Conservation (phyloP, 1,140 invertebrate genomes). For the Micrasema minimum region DNA sequence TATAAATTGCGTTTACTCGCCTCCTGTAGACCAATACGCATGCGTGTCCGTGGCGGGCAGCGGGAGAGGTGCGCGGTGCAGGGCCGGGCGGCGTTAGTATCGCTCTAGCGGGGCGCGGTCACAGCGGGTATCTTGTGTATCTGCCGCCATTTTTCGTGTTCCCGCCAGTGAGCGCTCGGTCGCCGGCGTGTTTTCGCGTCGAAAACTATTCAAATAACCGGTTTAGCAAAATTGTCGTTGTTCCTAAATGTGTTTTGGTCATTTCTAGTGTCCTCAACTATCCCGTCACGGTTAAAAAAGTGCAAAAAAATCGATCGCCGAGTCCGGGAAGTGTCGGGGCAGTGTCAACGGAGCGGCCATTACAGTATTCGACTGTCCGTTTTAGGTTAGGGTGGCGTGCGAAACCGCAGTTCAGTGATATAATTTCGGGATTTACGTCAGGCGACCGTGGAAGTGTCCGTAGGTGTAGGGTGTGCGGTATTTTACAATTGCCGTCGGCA, state of each 20-base stretch:
- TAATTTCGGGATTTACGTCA: conserved; percentile 12
- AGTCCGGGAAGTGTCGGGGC: conserved; percentile 42
- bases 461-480: conserved; percentile 28
- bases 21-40: conserved; percentile 18
- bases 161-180: conserved; percentile 43
- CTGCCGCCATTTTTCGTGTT: conserved; percentile 46
- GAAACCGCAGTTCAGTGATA: conserved; percentile 39
- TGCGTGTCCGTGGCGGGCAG: conserved; percentile 20
- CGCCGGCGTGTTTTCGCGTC: conserved; percentile 39
- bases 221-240: conserved; percentile 33
- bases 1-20: conserved; percentile 7
- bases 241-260: conserved; percentile 35
- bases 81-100: conserved; percentile 32
- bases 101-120: conserved; percentile 44
- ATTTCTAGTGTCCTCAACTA: conserved; percentile 29
- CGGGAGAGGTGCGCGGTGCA: conserved; percentile 6
- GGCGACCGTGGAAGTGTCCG: conserved; percentile 24
- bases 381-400: conserved; percentile 46
- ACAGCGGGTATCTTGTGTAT: conserved; percentile 39
- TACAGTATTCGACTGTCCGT: conserved; percentile 36
- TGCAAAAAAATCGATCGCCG: conserved; percentile 43
- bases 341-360: conserved; percentile 45
- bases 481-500: conserved; percentile 35
- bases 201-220: conserved; percentile 38
- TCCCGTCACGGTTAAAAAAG: conserved; percentile 31